Base-by-base conservation (phyloP, 2,113 vertebrate genomes). In the Sorex araneus region DNA sequence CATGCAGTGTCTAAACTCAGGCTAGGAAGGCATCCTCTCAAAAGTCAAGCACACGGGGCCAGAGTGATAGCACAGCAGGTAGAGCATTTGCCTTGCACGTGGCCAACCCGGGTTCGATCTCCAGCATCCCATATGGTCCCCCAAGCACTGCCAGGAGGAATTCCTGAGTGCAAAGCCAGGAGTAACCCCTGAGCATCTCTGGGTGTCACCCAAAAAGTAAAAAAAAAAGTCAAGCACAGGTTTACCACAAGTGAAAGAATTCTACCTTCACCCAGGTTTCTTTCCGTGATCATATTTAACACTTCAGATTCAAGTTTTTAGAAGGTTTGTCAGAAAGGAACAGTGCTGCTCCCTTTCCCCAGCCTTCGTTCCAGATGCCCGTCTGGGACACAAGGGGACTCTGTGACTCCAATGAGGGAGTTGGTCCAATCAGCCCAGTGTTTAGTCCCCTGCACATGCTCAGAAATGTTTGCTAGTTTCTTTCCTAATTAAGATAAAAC, bases 181-280 rank as follows among this genome's bases (percentile, higher is more conserved):
- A n/a, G n/a, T n/a, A n/a, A n/a, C n/a, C n/a, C n/a, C n/a, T n/a
- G n/a, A n/a, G n/a, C n/a, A n/a, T n/a, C n/a, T n/a, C n/a, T n/a
- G n/a, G n/a, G n/a, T n/a, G n/a, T n/a, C n/a, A n/a, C n/a, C n/a
- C n/a, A n/a, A n/a, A n/a, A n/a, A n/a, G n/a, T n/a, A n/a, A n/a
- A n/a, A n/a, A n/a, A n/a, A 50, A 78, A 84, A 66, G 9, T 45
- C 9, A 87, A 64, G 19, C 32, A 32, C 15, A 2, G 47, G 13
- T 50, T 50, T 50, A 10, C 47, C 47, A 50, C 47, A 50, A 50
- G 32, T 32, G 54, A 83, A 89, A 75, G 30, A 77, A 43, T 7
- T 74, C 84, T 27, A 43, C 34, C 21, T 79, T 84, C 74, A 69
- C 78, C 76, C 34, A 77, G 40, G 71, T 71, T 82, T 86, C 63